Evolutionary conservation across 2,888 invertebrate genomes (phyloP).

Genomic region (Drosophila nr. perissopoda): DNA sequence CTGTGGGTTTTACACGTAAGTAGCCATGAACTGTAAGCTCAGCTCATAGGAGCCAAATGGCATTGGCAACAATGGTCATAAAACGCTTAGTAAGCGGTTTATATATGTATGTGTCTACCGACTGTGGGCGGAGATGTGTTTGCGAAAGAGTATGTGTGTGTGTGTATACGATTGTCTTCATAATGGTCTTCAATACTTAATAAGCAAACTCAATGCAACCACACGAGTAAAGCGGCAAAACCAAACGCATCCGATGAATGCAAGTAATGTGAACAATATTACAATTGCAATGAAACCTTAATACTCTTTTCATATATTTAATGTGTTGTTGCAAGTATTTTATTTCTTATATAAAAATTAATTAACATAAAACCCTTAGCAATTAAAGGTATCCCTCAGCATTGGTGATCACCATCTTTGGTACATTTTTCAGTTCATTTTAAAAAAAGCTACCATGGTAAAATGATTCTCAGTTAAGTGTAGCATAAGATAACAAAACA

Average conservation of each 20-base stretch:
- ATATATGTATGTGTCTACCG: conserved; percentile 14
- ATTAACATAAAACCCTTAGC: not conserved
- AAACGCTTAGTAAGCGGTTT: conserved; percentile 49
- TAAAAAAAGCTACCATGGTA: not conserved
- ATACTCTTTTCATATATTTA: conserved; percentile 24
- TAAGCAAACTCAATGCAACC: conserved; percentile 54
- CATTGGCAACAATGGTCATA: conserved; percentile 56
- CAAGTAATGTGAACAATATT: conserved; percentile 22
- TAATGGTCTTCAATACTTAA: conserved; percentile 71
- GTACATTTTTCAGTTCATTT: conserved; percentile 9
- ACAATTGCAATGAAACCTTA: conserved; percentile 30
- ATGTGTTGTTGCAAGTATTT: not conserved
- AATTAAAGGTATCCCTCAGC: no score
- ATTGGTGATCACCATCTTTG: not conserved
- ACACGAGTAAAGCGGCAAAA: conserved; percentile 30
- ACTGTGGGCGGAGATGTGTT: conserved; percentile 2
- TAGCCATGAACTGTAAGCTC: conserved; percentile 33
- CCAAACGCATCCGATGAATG: conserved; percentile 44
- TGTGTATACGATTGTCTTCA: conserved; percentile 48
- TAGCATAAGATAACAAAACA: conserved; percentile 33
- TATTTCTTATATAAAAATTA: not conserved
- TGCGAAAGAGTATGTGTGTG: not conserved
- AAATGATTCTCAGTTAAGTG: conserved; percentile 47
- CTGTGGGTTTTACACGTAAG: conserved; percentile 25
- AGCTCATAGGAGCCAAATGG: conserved; percentile 23